A percentile compares a stretch with the other conserved stretches of the same genome.
These are phyloP conservation scores for Parascotia fuliginaria DNA, from an alignment of 2,888 invertebrate species.

Conservation along the genomic window DNA sequence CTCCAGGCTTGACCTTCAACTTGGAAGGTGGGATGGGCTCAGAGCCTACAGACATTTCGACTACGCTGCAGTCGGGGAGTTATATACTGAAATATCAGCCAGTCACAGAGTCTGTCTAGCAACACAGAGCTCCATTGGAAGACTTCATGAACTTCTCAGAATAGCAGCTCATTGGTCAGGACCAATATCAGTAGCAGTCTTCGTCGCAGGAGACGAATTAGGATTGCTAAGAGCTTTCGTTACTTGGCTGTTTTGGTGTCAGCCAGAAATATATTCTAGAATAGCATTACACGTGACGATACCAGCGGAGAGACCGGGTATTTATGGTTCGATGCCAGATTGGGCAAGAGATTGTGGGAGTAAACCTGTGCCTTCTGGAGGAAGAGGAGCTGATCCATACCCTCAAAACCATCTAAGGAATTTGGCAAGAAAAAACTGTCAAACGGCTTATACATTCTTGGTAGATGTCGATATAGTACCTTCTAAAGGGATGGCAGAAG, in stretches of 20 bases:
- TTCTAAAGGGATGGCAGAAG: constrained; percentile 89
- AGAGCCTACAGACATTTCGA: constrained; percentile 90
- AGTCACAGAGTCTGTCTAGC: constrained; percentile 89
- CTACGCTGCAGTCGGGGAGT: constrained; percentile 89
- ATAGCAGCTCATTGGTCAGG: constrained; percentile 94
- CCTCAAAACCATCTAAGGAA: constrained; percentile 96
- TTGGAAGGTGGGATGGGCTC: constrained; percentile 91
- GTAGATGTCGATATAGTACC: constrained; percentile 96
- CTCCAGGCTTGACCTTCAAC: constrained; percentile 86
- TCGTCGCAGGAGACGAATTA: constrained; percentile 92
- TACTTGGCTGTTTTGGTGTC: constrained; percentile 91
- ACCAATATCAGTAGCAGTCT: constrained; percentile 93
- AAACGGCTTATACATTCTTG: constrained; percentile 91
- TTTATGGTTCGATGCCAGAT: constrained; percentile 87
- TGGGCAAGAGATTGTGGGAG: constrained; percentile 88
- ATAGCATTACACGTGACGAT: constrained; percentile 91
- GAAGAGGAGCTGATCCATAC: constrained; percentile 88
- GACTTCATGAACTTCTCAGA: constrained; percentile 91
- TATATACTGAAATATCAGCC: constrained; percentile 87
- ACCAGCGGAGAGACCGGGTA: constrained; percentile 87
- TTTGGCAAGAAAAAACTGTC: constrained; percentile 93
- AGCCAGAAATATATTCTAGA: constrained; percentile 89
- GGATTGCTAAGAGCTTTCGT: constrained; percentile 90
- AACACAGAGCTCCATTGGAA: constrained; percentile 94
- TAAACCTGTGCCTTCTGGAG: constrained; percentile 88